Conservation (phyloP, 2,888 invertebrate genomes). For the Diplazon laetatorius region DNA sequence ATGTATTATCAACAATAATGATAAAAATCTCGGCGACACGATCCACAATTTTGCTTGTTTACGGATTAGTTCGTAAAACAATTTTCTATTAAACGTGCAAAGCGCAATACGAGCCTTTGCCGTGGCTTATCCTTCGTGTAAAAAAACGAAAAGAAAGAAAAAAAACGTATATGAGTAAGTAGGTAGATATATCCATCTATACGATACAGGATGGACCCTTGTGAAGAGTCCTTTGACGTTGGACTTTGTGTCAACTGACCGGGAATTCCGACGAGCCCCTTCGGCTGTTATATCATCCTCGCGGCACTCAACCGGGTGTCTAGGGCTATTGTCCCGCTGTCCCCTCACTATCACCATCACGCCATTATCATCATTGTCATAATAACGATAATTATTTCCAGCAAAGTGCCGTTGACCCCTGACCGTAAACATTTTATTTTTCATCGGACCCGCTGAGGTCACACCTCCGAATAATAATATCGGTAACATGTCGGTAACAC, state of each 20-base stretch:
- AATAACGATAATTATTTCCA: background rate
- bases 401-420: no score
- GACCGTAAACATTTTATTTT: no score
- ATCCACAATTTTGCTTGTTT: no score
- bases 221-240: constrained; percentile 40
- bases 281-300: constrained; percentile 19
- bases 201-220: constrained; percentile 9
- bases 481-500: no score
- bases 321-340: background rate
- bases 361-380: background rate
- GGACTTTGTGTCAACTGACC: constrained; percentile 46
- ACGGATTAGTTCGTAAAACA: constrained; percentile 5
- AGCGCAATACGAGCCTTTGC: constrained; percentile 10
- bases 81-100: constrained; percentile 13
- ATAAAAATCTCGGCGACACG: background rate
- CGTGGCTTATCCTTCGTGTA: background rate
- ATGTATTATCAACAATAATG: background rate
- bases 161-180: no score
- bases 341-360: background rate
- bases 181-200: background rate
- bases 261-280: constrained; percentile 20
- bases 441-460: no score
- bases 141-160: no score
- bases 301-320: constrained; percentile 10
- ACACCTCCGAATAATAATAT: no score